phyloP scores from a whole-genome alignment of 2,888 invertebrate genomes.

The Tineola bisselliella region DNA sequence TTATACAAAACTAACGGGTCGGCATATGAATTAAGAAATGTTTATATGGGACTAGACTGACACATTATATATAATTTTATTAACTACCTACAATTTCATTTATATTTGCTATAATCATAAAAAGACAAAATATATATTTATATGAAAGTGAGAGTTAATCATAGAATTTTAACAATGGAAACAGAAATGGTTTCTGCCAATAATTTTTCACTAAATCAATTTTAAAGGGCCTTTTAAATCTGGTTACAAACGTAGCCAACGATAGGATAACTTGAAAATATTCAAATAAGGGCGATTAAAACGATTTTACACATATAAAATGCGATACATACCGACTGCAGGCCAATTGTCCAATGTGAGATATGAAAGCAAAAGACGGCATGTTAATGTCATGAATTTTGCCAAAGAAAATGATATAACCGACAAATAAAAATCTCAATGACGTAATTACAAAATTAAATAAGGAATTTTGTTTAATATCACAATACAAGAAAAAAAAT shows the following conservation, averaged over 20 bases:
- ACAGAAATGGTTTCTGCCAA: no score
- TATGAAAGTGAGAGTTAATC: no score
- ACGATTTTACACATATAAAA: neutral
- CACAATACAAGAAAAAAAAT: neutral
- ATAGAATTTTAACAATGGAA: no score
- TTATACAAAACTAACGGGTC: neutral
- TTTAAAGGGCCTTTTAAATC: no score
- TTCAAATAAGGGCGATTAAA: neutral
- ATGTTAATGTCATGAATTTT: slow-evolving; percentile 25
- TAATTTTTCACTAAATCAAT: no score
- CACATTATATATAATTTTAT: neutral
- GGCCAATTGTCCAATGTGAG: slow-evolving; percentile 45
- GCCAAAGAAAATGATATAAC: neutral
- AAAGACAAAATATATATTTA: no score
- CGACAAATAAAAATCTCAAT: neutral
- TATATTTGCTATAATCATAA: no score
- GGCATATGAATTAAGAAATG: neutral
- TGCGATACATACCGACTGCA: slow-evolving; percentile 58
- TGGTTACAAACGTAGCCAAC: no score
- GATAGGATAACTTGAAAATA: no score
- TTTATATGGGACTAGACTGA: neutral
- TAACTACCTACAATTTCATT: neutral
- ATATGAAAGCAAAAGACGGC: slow-evolving; percentile 51
- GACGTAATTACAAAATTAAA: neutral
- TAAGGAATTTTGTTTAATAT: neutral